Evolutionary conservation across 2,888 invertebrate species (phyloP).

Genomic region (Agriotes lineatus): DNA sequence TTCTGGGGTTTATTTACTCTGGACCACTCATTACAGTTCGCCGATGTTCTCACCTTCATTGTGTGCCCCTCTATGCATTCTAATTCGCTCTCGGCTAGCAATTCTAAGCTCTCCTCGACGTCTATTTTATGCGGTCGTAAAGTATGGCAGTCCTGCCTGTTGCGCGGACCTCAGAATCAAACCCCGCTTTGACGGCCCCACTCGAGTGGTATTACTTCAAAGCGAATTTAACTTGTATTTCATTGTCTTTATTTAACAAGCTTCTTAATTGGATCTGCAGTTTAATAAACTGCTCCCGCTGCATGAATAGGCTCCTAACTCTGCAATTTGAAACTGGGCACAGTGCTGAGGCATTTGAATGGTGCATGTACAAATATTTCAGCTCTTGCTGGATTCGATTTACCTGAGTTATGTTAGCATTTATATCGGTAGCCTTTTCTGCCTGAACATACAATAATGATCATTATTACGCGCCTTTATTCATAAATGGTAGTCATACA

Average conservation of each 20-base stretch:
- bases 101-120: constrained; percentile 22
- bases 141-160: constrained; percentile 25
- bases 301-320: too few species aligned
- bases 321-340: too few species aligned
- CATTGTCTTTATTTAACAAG: constrained; percentile 4
- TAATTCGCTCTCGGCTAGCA: constrained; percentile 22
- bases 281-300: too few species aligned
- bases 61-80: constrained; percentile 25
- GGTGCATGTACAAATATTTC: too few species aligned
- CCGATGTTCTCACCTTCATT: constrained; percentile 30
- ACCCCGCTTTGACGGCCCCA: constrained; percentile 1
- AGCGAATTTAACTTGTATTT: constrained; percentile 8
- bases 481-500: too few species aligned
- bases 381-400: too few species aligned
- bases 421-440: too few species aligned
- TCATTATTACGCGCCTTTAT: too few species aligned
- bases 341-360: too few species aligned
- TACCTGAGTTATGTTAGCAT: too few species aligned
- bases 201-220: constrained; percentile 2
- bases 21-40: constrained; percentile 28
- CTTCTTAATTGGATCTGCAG: not conserved
- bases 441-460: too few species aligned
- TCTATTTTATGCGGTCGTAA: constrained; percentile 28
- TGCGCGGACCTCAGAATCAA: constrained; percentile 9
- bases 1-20: constrained; percentile 26